Conservation (phyloP, 2,797 vertebrate genomes). For the Xenentodon cancila region DNA sequence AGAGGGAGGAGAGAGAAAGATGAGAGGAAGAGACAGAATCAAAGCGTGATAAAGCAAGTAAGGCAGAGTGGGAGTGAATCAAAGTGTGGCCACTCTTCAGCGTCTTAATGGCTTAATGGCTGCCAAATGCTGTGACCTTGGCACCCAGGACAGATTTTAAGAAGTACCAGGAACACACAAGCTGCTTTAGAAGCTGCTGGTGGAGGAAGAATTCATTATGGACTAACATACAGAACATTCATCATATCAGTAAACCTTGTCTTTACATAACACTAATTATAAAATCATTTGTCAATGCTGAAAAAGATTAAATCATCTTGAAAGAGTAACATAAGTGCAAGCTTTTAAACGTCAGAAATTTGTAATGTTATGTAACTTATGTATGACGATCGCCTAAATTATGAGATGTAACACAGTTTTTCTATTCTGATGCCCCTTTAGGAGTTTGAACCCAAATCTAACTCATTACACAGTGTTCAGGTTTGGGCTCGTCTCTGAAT, state of each 20-base stretch:
- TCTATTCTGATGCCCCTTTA: no score
- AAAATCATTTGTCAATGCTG: background rate
- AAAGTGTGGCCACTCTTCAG: slow-evolving; percentile 41
- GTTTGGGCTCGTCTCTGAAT: no score
- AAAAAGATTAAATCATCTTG: background rate
- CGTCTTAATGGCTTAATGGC: slow-evolving; percentile 72
- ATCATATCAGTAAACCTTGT: slow-evolving; percentile 25
- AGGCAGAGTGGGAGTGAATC: slow-evolving; percentile 25
- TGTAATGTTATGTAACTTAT: no score
- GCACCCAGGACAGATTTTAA: slow-evolving; percentile 61
- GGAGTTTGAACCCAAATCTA: no score
- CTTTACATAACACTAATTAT: slow-evolving; percentile 16
- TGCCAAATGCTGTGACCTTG: slow-evolving; percentile 67
- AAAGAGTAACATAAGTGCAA: background rate
- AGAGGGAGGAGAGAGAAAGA: background rate
- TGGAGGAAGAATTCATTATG: slow-evolving; percentile 40
- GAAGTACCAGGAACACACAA: slow-evolving; percentile 66
- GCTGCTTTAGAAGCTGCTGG: slow-evolving; percentile 63
- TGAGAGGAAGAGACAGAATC: background rate
- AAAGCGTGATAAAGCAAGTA: slow-evolving; percentile 6
- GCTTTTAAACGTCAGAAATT: no score
- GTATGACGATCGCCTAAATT: no score
- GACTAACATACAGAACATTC: slow-evolving; percentile 34
- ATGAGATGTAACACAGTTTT: no score
- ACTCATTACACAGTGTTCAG: no score